These are phyloP conservation scores for Dipodomys stephensi DNA, from an alignment of 2,113 vertebrate species.

Conservation along the genomic window DNA sequence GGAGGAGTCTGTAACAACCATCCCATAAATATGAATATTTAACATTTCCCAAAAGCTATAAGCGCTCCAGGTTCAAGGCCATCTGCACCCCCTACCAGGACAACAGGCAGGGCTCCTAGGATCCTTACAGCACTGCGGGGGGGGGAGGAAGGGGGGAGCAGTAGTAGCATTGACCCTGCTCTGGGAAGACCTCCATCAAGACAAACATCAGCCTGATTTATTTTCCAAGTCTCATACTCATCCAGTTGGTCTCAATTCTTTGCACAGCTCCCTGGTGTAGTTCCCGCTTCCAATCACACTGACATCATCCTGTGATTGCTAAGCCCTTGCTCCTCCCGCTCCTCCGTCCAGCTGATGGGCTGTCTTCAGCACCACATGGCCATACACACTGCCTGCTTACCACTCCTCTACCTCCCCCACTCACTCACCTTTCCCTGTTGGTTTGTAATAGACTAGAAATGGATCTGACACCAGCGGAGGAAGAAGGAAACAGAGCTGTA, in stretches of 20 bases:
- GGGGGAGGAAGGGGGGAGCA: no score
- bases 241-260: not conserved
- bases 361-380: not conserved
- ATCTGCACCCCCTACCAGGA: not conserved
- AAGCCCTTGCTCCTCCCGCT: not conserved
- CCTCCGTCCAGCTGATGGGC: not conserved
- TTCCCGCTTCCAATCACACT: not conserved
- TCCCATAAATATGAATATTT: conserved; percentile 41
- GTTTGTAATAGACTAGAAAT: not conserved
- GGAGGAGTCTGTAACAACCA: not conserved
- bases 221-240: not conserved
- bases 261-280: not conserved
- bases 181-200: not conserved
- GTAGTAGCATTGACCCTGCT: not conserved
- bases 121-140: not conserved
- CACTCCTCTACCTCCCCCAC: not conserved
- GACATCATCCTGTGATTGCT: conserved; percentile 38
- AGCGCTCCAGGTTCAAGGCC: not conserved
- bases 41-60: not conserved
- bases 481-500: fast-evolving
- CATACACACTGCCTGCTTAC: not conserved
- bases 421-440: not conserved
- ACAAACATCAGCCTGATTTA: not conserved
- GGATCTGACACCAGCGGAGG: conserved; percentile 26
- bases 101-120: not conserved